Evolutionary conservation across 1,140 invertebrate species (phyloP).

Genomic region (Drosophila santomea): DNA sequence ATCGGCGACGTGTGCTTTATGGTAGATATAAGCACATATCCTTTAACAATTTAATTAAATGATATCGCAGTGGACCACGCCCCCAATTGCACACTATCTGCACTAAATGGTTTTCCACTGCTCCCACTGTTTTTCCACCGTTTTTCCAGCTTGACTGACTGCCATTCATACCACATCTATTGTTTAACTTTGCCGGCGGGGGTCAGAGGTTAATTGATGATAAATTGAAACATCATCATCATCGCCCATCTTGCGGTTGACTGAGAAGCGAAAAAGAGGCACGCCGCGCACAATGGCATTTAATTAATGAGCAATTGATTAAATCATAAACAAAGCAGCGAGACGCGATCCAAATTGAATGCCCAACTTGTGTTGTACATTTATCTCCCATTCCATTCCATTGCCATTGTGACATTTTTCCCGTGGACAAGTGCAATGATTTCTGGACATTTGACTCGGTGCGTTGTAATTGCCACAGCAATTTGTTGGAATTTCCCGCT

Average conservation of each 20-base stretch:
- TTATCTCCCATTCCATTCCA: constrained; percentile 19
- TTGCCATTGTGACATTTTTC: constrained; percentile 15
- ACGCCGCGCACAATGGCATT: constrained; percentile 38
- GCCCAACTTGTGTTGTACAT: constrained; percentile 35
- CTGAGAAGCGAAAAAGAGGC: constrained; percentile 10
- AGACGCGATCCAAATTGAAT: constrained; percentile 54
- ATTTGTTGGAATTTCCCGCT: constrained; percentile 71
- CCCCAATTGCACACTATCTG: constrained; percentile 14
- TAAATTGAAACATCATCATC: constrained; percentile 74
- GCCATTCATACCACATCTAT: constrained; percentile 47
- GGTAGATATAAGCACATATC: constrained; percentile 43
- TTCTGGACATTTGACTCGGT: constrained; percentile 61
- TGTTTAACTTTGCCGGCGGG: constrained; percentile 31
- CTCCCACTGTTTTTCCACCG: constrained; percentile 3
- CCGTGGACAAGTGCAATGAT: constrained; percentile 67
- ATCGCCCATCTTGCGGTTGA: constrained; percentile 7
- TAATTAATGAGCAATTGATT: constrained; percentile 82
- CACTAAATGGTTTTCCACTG: constrained; percentile 19
- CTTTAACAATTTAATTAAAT: constrained; percentile 69
- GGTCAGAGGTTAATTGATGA: constrained; percentile 80
- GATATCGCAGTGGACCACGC: constrained; percentile 48
- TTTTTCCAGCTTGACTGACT: constrained; percentile 5
- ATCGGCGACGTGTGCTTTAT: constrained; percentile 59
- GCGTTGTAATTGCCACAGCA: constrained; percentile 71
- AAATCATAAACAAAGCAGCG: constrained; percentile 74